Base-by-base conservation (phyloP, 2,113 vertebrate genomes). In the Genyomyrus donnyi region DNA sequence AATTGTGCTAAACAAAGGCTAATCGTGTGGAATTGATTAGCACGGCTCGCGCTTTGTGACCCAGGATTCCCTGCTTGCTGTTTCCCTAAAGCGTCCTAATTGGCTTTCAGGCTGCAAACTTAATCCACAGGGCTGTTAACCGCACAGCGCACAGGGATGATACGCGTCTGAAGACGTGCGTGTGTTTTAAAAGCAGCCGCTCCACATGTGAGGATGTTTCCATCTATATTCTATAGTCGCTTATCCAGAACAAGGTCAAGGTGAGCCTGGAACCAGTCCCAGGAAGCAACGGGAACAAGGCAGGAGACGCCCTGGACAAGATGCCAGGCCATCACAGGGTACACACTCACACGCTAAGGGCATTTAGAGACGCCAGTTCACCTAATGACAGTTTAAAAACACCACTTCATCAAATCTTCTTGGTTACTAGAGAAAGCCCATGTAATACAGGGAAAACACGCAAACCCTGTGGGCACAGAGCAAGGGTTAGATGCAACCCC, bases 11-110 rank as follows among this genome's bases (percentile, higher is more conserved):
- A 91, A 92, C 85, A 88, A 90, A 91, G 85, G 58, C 66, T 35
- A 35, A 91, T 90, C 90, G 92, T 90, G 89, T 93, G 83, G 84
- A 87, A 91, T 91, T 90, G 84, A 91, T 92, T 93, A 90, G 31
- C 24, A 27, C 52, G 42, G 39, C 89, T 92, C 91, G 91, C 15
- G 21, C 53, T 66, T 52, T 46, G 86, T 90, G 89, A 92, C 89
- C 90, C 90, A 17, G 17, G 85, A 88, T 66, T 70, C 74, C 24
- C 35, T 46, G 9, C 84, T 87, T 90, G 52, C 88, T 87, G 85
- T 66, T 77, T 48, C 88, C 15, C 74, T 85, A 83, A 90, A 83
- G 88, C 70, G 90, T 66, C 74, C 62, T 70, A 91, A 90, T 91
- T 88, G 85, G 53, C 88, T 90, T 56, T 50, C 88, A 80, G 90